Conservation (phyloP, 2,888 invertebrate genomes). For the Achlya flavicornis region DNA sequence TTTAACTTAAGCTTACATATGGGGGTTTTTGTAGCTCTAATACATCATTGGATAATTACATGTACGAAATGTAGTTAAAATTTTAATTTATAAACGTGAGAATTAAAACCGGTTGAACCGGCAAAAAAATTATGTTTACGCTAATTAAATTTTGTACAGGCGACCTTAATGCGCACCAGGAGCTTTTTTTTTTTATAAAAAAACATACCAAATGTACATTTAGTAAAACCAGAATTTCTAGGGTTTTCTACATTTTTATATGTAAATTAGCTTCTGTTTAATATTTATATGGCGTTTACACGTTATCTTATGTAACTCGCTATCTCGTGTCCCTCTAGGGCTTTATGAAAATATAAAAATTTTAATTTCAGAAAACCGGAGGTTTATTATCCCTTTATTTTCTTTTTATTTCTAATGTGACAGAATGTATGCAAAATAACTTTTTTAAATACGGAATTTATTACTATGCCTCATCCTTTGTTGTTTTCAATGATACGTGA, state of each 20-base stretch:
- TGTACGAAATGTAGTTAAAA: neutral
- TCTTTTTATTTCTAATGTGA: neutral
- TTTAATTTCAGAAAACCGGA: neutral
- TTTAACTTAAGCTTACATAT: constrained; percentile 15
- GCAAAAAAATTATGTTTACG: neutral
- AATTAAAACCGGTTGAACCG: neutral
- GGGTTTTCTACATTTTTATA: neutral
- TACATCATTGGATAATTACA: neutral
- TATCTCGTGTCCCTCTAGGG: neutral
- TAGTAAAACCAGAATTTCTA: neutral
- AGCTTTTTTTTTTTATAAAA: neutral
- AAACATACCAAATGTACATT: neutral
- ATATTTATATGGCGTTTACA: neutral
- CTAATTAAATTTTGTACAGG: constrained; percentile 4
- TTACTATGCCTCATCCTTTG: too few relatives aligned
- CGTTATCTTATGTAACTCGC: neutral
- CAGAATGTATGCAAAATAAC: too few relatives aligned
- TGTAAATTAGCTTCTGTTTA: neutral
- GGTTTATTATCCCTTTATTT: too few relatives aligned
- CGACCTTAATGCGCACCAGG: neutral
- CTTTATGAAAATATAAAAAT: neutral
- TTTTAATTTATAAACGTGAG: neutral
- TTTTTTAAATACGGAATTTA: too few relatives aligned
- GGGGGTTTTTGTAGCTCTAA: neutral
- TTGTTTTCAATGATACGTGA: too few relatives aligned